Evolutionary conservation across 2,888 invertebrate species (phyloP).

Genomic region (Dorcus parallelipipedus): DNA sequence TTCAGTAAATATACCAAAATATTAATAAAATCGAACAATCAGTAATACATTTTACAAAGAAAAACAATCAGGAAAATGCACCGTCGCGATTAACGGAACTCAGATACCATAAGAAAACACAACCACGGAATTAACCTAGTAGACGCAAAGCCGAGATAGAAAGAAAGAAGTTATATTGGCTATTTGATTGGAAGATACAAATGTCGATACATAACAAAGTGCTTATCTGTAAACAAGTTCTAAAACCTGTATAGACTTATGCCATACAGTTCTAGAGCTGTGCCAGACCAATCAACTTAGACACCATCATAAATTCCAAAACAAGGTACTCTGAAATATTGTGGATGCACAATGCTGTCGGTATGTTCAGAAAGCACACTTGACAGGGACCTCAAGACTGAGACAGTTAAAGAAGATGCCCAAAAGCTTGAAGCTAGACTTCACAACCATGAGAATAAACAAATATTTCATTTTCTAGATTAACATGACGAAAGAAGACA

Average conservation of each 20-base stretch:
- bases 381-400: background rate
- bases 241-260: background rate
- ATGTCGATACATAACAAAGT: background rate
- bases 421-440: background rate
- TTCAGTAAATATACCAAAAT: too few species aligned
- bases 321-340: background rate
- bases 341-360: background rate
- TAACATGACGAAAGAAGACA: too few species aligned
- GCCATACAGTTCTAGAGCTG: background rate
- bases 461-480: too few species aligned
- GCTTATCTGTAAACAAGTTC: background rate
- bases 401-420: background rate
- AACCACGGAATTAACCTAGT: too few species aligned
- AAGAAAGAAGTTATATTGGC: background rate
- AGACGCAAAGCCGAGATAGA: too few species aligned
- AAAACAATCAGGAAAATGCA: too few species aligned
- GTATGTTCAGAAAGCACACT: background rate
- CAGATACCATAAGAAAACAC: too few species aligned
- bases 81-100: too few species aligned
- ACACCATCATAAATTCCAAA: background rate
- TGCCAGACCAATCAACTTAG: background rate
- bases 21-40: too few species aligned
- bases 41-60: too few species aligned
- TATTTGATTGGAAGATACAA: too few species aligned
- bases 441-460: too few species aligned